These are phyloP conservation scores for Phataginus tetradactyla DNA, from an alignment of 2,797 vertebrate species.

Conservation along the genomic window DNA sequence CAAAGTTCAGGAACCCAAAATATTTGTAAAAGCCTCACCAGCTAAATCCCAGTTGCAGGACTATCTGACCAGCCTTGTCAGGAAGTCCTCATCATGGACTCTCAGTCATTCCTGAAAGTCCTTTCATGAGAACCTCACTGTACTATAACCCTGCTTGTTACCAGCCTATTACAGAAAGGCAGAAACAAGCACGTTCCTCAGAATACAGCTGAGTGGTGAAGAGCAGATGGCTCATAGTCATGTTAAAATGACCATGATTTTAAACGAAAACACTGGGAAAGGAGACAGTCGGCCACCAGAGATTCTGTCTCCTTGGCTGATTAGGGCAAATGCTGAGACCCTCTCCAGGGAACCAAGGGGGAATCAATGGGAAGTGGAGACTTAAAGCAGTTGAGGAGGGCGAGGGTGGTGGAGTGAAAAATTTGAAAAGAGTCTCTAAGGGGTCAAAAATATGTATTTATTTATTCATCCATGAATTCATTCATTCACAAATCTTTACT, in stretches of 20 bases:
- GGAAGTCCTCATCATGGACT: neutral
- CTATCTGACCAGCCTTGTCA: neutral
- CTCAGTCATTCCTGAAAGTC: neutral
- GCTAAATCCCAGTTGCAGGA: neutral
- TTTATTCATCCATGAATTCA: neutral
- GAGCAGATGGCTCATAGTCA: neutral
- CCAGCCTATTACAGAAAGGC: neutral
- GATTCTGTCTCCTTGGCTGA: neutral
- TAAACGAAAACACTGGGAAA: neutral
- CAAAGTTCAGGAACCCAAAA: neutral
- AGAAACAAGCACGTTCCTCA: neutral
- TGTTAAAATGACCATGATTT: neutral
- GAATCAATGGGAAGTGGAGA: neutral
- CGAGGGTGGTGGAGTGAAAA: neutral
- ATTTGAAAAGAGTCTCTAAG: neutral
- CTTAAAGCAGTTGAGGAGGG: neutral
- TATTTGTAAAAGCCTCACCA: neutral
- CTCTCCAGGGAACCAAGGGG: neutral
- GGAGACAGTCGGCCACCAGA: neutral
- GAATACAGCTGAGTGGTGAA: neutral
- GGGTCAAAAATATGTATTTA: neutral
- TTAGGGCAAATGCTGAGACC: neutral
- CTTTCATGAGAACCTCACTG: neutral
- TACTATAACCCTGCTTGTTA: neutral
- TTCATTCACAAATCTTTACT: neutral